phyloP scores from a whole-genome alignment of 2,888 invertebrate species.

The Amaurobius ferox region DNA sequence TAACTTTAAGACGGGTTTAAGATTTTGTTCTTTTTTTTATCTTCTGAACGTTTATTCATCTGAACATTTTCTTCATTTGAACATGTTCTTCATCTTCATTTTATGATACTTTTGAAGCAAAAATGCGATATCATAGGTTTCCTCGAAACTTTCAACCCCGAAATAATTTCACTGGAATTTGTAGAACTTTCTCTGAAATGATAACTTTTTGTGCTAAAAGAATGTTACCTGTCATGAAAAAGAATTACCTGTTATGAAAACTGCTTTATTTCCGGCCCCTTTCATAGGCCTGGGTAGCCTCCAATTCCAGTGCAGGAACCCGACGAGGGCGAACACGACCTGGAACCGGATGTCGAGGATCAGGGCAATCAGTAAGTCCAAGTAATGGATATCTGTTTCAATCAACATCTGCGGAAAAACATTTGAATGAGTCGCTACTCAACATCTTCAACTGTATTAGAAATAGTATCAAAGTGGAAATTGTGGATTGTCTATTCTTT shows the following conservation, averaged over 20 bases:
- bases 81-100: too few relatives aligned
- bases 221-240: background rate
- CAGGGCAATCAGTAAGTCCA: background rate
- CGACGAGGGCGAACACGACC: background rate
- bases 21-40: too few relatives aligned
- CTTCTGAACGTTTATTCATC: too few relatives aligned
- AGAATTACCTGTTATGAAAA: constrained; percentile 44
- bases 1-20: too few relatives aligned
- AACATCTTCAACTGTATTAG: background rate
- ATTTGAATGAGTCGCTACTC: too few relatives aligned
- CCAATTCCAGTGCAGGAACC: constrained; percentile 27
- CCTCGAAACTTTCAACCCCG: too few relatives aligned
- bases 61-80: too few relatives aligned
- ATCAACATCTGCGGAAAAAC: constrained; percentile 3
- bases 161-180: too few relatives aligned
- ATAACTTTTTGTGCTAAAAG: too few relatives aligned
- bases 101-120: too few relatives aligned
- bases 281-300: constrained; percentile 37
- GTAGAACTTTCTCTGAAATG: too few relatives aligned
- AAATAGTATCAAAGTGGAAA: background rate
- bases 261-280: constrained; percentile 44
- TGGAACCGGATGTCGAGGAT: constrained; percentile 39
- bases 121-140: too few relatives aligned
- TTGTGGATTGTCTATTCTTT: background rate
- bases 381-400: background rate